These are phyloP conservation scores for Oryctes rhinoceros DNA, from an alignment of 1,140 invertebrate genomes.

Conservation along the genomic window DNA sequence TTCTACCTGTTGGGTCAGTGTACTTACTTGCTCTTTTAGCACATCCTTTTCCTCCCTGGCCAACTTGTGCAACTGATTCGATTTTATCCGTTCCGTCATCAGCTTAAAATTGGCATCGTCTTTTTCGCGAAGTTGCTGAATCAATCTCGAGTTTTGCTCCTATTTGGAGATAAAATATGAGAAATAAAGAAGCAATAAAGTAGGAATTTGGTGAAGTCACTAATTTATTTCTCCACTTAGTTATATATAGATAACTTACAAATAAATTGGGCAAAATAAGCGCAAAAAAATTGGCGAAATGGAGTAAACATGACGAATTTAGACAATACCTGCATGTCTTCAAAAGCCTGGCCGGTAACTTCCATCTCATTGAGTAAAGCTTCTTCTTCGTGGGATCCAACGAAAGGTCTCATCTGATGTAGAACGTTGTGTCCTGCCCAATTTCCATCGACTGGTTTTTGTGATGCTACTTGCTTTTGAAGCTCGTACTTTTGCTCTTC, in stretches of 20 bases:
- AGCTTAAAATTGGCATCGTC: constrained; percentile 99
- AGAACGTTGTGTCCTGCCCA: constrained; percentile 63
- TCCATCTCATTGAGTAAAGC: constrained; percentile 98
- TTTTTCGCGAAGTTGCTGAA: constrained; percentile 96
- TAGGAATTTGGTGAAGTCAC: too few species aligned
- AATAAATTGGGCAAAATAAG: too few species aligned
- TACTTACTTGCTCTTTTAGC: constrained; percentile 82
- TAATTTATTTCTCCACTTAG: too few species aligned
- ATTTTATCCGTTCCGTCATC: constrained; percentile 98
- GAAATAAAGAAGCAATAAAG: not conserved
- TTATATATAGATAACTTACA: too few species aligned
- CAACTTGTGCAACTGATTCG: constrained; percentile 95
- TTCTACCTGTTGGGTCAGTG: constrained; percentile 72
- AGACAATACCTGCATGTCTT: constrained; percentile 87
- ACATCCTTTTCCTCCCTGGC: constrained; percentile 94
- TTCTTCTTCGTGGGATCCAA: constrained; percentile 88
- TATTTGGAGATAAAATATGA: not conserved
- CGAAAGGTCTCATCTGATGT: constrained; percentile 67
- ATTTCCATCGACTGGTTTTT: constrained; percentile 78
- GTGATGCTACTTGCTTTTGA: constrained; percentile 83
- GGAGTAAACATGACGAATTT: too few species aligned
- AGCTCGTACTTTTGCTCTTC: constrained; percentile 90
- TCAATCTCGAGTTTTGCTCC: constrained; percentile 74
- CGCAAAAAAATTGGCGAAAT: too few species aligned
- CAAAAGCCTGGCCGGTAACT: constrained; percentile 98